These are phyloP conservation scores for Masnerella sp. DNA, from an alignment of 2,888 invertebrate species.

Conservation along the genomic window DNA sequence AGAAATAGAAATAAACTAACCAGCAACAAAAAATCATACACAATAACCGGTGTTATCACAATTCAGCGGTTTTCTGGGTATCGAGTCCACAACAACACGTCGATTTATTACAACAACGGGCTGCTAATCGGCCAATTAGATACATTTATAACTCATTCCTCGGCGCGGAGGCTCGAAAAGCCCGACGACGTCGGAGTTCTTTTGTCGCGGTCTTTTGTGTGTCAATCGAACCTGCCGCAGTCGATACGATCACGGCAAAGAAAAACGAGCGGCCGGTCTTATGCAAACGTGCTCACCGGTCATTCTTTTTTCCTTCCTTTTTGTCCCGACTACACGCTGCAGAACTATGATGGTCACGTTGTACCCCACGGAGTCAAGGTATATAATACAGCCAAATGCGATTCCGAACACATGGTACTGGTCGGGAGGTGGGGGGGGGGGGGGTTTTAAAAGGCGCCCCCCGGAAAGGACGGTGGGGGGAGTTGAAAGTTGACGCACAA, in stretches of 20 bases:
- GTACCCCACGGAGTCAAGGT: slow-evolving; percentile 56
- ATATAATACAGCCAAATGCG: slow-evolving; percentile 51
- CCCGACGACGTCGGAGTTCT: slow-evolving; percentile 25
- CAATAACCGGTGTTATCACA: no score
- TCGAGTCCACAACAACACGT: slow-evolving; percentile 30
- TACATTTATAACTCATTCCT: slow-evolving; percentile 46
- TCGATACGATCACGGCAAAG: slow-evolving; percentile 54
- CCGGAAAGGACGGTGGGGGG: slow-evolving; percentile 52
- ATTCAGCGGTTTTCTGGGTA: no score
- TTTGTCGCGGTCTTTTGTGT: slow-evolving; percentile 49
- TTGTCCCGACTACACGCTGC: slow-evolving; percentile 47
- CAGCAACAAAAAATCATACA: no score
- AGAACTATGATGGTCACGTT: slow-evolving; percentile 55
- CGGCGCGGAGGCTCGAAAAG: slow-evolving; percentile 6
- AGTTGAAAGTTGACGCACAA: slow-evolving; percentile 43
- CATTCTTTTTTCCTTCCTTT: slow-evolving; percentile 42
- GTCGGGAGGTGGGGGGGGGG: slow-evolving; percentile 15
- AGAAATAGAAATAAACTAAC: no score
- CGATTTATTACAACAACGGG: slow-evolving; percentile 36
- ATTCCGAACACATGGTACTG: slow-evolving; percentile 42
- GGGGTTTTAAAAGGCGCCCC: slow-evolving; percentile 54
- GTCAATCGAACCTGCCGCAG: slow-evolving; percentile 46
- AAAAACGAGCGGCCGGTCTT: slow-evolving; percentile 52
- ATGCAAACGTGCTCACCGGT: slow-evolving; percentile 53
- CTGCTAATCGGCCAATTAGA: slow-evolving; percentile 51